A percentile compares a stretch with the other conserved stretches of the same genome.
These are phyloP conservation scores for Selene dorsalis DNA, from an alignment of 2,797 vertebrate genomes.

Conservation along the genomic window DNA sequence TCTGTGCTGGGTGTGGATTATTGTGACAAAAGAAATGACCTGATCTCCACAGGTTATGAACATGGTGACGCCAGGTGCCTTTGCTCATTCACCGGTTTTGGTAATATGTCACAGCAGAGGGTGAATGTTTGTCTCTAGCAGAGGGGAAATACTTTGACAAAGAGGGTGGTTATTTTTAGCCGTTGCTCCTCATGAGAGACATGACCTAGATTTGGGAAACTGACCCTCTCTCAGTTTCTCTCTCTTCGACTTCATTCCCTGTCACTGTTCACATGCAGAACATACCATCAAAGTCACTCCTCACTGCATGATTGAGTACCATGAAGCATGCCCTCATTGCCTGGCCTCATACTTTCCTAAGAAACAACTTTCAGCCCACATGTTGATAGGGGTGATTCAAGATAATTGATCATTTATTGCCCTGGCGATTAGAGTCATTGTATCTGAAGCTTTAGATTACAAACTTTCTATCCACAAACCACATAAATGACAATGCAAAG, in stretches of 20 bases:
- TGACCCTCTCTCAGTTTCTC: constrained; percentile 62
- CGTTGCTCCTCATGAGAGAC: constrained; percentile 65
- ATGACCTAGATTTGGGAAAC: constrained; percentile 73
- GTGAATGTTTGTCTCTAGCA: constrained; percentile 65
- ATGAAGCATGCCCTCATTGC: constrained; percentile 62
- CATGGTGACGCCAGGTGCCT: constrained; percentile 1
- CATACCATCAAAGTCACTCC: constrained; percentile 45
- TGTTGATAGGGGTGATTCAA: not conserved
- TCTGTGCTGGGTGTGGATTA: not conserved
- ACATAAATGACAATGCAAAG: not conserved
- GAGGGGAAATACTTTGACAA: constrained; percentile 72
- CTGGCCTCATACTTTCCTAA: constrained; percentile 27
- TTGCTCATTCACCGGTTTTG: constrained; percentile 27
- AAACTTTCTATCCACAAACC: constrained; percentile 18
- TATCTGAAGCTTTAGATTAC: constrained; percentile 9
- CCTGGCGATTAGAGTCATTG: constrained; percentile 10
- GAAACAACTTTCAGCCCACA: constrained; percentile 13
- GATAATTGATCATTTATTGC: not conserved
- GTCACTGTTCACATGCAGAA: constrained; percentile 53
- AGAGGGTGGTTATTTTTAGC: constrained; percentile 74
- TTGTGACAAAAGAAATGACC: not conserved
- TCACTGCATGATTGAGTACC: constrained; percentile 70
- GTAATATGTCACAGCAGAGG: constrained; percentile 30
- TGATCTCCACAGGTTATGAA: not conserved
- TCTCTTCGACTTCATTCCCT: constrained; percentile 51